Conservation (phyloP, 2,113 vertebrate species). For the Cairina moschata region DNA sequence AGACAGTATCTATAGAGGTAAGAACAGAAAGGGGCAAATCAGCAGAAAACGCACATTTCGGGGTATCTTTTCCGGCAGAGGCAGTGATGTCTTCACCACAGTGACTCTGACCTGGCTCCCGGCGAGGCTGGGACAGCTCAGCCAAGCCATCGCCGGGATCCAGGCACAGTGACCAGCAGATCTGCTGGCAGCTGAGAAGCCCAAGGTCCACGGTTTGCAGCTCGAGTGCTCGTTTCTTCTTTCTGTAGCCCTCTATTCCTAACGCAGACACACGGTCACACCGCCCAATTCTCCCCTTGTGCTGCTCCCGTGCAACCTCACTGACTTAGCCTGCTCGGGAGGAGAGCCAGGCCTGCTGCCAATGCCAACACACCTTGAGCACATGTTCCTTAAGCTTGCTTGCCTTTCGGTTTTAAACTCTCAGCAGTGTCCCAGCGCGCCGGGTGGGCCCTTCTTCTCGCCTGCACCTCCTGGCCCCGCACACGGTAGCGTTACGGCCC, state of each 20-base stretch:
- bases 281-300: not conserved
- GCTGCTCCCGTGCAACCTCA: fast-evolving
- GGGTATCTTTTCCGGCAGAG: conserved; percentile 29
- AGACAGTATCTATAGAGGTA: conserved; percentile 73
- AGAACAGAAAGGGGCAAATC: conserved; percentile 71
- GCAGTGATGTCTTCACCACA: not conserved
- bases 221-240: not conserved
- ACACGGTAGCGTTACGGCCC: not conserved
- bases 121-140: not conserved
- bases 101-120: not conserved
- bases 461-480: not conserved
- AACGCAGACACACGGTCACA: fast-evolving
- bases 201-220: conserved; percentile 13
- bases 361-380: not conserved
- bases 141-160: not conserved
- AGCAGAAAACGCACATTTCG: conserved; percentile 66
- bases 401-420: not conserved
- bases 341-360: not conserved
- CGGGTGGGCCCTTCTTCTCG: not conserved
- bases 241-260: not conserved
- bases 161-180: not conserved
- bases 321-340: fast-evolving
- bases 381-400: fast-evolving
- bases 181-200: conserved; percentile 23
- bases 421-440: not conserved